These are phyloP conservation scores for Callipepla californica DNA, from an alignment of 2,113 vertebrate species.

Conservation along the genomic window DNA sequence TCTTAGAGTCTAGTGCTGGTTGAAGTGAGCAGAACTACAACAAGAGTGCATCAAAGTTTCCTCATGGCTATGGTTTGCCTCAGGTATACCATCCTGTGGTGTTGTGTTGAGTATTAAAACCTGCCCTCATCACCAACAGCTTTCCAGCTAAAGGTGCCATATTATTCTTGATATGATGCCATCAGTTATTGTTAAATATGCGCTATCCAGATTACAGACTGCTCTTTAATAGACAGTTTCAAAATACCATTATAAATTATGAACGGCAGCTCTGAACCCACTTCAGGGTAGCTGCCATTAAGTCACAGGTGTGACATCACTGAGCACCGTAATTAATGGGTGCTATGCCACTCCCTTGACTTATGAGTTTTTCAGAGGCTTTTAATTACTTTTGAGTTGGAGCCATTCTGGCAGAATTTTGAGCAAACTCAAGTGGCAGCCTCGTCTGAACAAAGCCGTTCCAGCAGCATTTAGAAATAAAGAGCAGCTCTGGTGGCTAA, in stretches of 20 bases:
- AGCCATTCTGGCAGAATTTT: slow-evolving; percentile 49
- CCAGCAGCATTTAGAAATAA: neutral
- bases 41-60: slow-evolving; percentile 13
- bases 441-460: slow-evolving; percentile 6
- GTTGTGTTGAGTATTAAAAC: neutral
- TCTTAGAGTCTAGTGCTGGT: neutral
- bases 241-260: slow-evolving; percentile 26
- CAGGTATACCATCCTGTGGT: neutral
- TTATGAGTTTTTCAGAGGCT: slow-evolving; percentile 35
- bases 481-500: neutral
- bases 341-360: slow-evolving; percentile 26
- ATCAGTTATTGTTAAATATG: neutral
- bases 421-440: slow-evolving; percentile 2
- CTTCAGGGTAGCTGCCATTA: neutral
- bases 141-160: neutral
- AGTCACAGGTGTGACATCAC: slow-evolving; percentile 49
- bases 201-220: neutral
- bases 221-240: neutral
- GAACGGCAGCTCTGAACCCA: slow-evolving; percentile 30
- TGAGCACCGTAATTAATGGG: slow-evolving; percentile 40
- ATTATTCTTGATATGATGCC: neutral
- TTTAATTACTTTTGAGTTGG: slow-evolving; percentile 57
- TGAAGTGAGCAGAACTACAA: slow-evolving; percentile 20
- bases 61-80: neutral
- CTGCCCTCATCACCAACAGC: accelerated